Percentiles rank a stretch among this genome's conserved stretches.
phyloP scores from a whole-genome alignment of 2,113 vertebrate genomes.

The Sula dactylatra region DNA sequence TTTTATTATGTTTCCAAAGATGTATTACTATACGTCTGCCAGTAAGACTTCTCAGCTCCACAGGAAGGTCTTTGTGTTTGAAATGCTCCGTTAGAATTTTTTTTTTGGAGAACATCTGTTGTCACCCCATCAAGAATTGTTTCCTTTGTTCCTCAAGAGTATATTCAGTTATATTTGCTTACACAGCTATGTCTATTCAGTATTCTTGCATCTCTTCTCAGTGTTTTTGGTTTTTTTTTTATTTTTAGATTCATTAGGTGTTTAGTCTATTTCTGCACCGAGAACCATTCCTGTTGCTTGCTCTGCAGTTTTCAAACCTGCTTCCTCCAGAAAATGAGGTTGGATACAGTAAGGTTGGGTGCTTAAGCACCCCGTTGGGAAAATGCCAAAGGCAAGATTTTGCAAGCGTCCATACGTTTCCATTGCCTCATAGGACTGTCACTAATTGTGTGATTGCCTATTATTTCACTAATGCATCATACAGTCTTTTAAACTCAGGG shows the following conservation, averaged over 20 bases:
- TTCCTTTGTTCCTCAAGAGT: constrained; percentile 60
- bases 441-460: neutral
- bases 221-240: neutral
- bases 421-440: neutral
- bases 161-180: constrained; percentile 44
- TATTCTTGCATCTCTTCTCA: constrained; percentile 7
- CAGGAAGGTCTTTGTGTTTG: constrained; percentile 66
- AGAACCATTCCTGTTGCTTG: neutral
- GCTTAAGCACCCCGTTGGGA: neutral
- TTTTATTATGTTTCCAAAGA: constrained; percentile 48
- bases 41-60: constrained; percentile 52
- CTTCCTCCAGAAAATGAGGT: neutral
- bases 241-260: constrained; percentile 59
- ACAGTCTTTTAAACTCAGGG: neutral
- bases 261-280: neutral
- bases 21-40: constrained; percentile 1
- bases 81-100: constrained; percentile 43
- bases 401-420: neutral
- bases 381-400: neutral
- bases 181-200: constrained; percentile 1
- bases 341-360: neutral
- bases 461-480: neutral
- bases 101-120: constrained; percentile 63
- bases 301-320: constrained; percentile 4
- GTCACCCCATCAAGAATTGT: constrained; percentile 61